Conservation (phyloP, 2,888 invertebrate genomes). For the Drosophila histrio region DNA sequence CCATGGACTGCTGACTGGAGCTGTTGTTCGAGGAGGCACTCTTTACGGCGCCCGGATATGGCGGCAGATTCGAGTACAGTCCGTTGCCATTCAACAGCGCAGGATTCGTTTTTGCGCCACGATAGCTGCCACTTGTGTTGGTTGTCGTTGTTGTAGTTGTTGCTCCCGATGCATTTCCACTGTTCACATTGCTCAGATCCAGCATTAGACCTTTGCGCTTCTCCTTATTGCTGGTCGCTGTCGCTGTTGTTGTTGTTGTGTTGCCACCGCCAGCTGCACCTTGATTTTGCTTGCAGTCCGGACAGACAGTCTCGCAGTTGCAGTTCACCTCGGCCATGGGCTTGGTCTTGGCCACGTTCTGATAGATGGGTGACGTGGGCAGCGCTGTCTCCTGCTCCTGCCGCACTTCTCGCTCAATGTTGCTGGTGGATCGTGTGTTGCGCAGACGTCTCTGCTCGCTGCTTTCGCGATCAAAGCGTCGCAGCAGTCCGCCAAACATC, state of each 20-base stretch:
- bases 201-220: constrained; percentile 86
- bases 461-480: constrained; percentile 88
- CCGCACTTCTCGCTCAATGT: constrained; percentile 81
- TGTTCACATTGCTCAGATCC: constrained; percentile 86
- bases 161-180: constrained; percentile 23
- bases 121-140: constrained; percentile 45
- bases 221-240: constrained; percentile 72
- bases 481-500: constrained; percentile 91
- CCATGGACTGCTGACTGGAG: constrained; percentile 68
- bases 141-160: constrained; percentile 31
- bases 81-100: constrained; percentile 71
- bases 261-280: constrained; percentile 6
- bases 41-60: constrained; percentile 73
- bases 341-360: constrained; percentile 61
- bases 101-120: constrained; percentile 61
- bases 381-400: constrained; percentile 48
- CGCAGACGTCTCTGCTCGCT: constrained; percentile 81
- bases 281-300: constrained; percentile 70
- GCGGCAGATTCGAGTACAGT: constrained; percentile 81
- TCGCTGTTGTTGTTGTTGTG: neutral
- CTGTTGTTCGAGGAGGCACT: constrained; percentile 74
- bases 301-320: constrained; percentile 68
- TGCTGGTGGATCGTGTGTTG: constrained; percentile 82
- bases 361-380: constrained; percentile 75
- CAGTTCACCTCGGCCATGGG: constrained; percentile 57